Evolutionary conservation across 2,113 vertebrate species (phyloP).

Genomic region (Ivindomyrus marchei): DNA sequence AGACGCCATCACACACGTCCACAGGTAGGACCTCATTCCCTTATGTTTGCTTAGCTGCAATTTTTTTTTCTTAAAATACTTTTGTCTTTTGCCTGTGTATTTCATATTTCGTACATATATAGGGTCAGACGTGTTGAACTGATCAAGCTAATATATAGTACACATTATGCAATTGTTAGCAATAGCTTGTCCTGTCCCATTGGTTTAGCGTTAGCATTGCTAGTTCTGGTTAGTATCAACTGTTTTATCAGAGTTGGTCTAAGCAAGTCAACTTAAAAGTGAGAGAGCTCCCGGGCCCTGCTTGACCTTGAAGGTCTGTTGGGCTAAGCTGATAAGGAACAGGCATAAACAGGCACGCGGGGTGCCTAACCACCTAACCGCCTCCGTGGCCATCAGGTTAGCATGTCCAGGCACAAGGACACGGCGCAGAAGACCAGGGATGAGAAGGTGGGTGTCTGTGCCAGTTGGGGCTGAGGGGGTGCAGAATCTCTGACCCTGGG

Average conservation of each 20-base stretch:
- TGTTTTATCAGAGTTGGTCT: neutral
- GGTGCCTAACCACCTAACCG: neutral
- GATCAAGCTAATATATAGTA: neutral
- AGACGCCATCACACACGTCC: neutral
- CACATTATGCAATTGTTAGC: neutral
- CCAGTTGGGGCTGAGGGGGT: neutral
- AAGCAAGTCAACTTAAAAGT: neutral
- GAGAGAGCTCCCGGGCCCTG: constrained; percentile 1
- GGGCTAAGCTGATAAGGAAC: constrained; percentile 61
- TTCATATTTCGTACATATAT: neutral
- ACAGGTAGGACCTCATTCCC: neutral
- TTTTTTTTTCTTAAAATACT: neutral
- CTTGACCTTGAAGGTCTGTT: constrained; percentile 55
- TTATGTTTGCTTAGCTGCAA: neutral
- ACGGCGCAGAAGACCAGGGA: constrained; percentile 41
- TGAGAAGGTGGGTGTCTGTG: constrained; percentile 42
- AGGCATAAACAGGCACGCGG: constrained; percentile 32
- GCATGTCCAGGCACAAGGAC: constrained; percentile 41
- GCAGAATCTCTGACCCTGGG: neutral
- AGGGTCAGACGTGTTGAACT: neutral
- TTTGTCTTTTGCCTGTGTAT: neutral
- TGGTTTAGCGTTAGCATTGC: neutral
- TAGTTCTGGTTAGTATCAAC: neutral
- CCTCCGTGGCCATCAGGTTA: neutral
- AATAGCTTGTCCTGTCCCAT: neutral